Conservation (phyloP, 37 sponge, comb jelly and placozoan genomes). For the Oscarella lobularis region DNA sequence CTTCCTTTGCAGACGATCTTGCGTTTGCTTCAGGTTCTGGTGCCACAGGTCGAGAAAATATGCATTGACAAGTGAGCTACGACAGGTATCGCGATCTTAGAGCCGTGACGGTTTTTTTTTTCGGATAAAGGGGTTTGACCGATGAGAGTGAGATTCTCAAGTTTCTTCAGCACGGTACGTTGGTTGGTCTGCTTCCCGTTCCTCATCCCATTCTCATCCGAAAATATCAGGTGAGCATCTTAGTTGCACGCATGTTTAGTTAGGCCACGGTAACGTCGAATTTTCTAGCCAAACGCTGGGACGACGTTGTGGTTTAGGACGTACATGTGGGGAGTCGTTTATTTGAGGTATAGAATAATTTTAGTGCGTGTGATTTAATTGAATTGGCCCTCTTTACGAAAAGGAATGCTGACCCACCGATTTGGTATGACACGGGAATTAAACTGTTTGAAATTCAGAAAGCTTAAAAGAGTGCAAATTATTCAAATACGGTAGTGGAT, state of each 20-base stretch:
- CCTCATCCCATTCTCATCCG: constrained; percentile 94
- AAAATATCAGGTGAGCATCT: constrained; percentile 69
- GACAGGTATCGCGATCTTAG: not conserved
- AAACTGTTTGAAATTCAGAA: constrained; percentile 78
- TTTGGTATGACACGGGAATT: constrained; percentile 85
- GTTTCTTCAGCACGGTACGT: constrained; percentile 87
- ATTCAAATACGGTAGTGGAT: too few relatives aligned
- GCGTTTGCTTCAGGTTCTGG: constrained; percentile 79
- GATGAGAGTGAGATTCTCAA: constrained; percentile 77
- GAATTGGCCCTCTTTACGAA: not conserved
- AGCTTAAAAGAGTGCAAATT: not conserved
- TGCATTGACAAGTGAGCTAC: constrained; percentile 78
- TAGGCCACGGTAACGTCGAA: not conserved
- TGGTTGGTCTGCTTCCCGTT: constrained; percentile 89
- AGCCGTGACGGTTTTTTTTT: not conserved
- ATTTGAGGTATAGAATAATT: constrained; percentile 48
- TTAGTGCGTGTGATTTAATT: not conserved
- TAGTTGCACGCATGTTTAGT: not conserved
- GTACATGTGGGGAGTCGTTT: constrained; percentile 92
- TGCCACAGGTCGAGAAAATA: constrained; percentile 95
- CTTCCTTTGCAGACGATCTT: constrained; percentile 83
- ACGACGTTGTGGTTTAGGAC: constrained; percentile 88
- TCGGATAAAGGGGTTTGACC: constrained; percentile 15
- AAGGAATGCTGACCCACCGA: constrained; percentile 76
- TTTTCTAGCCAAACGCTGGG: constrained; percentile 50